These are phyloP conservation scores for Salpingus planirostris DNA, from an alignment of 2,888 invertebrate genomes.

Conservation along the genomic window DNA sequence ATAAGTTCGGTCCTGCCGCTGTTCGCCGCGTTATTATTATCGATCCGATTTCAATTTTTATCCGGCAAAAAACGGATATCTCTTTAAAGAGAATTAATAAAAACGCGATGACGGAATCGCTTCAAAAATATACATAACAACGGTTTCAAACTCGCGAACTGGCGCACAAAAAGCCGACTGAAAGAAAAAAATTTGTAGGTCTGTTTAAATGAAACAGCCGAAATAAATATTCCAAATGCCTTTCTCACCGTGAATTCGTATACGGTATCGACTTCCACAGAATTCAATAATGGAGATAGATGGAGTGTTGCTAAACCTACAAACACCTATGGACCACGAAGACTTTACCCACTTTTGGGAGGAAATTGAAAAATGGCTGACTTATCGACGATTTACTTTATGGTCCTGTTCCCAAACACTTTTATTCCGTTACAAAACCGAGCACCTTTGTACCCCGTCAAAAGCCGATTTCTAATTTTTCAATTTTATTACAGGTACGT, in stretches of 20 bases:
- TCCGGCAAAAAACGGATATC: too few relatives aligned
- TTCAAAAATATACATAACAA: too few relatives aligned
- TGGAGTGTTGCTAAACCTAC: conserved; percentile 24
- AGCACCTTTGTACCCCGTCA: too few relatives aligned
- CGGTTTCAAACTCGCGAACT: too few relatives aligned
- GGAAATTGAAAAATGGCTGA: conserved; percentile 23
- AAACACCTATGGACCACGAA: conserved; percentile 22
- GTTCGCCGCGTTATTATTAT: too few relatives aligned
- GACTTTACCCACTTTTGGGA: conserved; percentile 19
- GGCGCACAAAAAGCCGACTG: too few relatives aligned
- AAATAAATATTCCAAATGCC: conserved; percentile 22
- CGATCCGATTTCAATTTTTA: too few relatives aligned
- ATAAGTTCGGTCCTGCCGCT: too few relatives aligned
- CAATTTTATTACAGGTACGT: too few relatives aligned
- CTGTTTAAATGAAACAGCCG: conserved; percentile 17
- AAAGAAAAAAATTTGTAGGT: conserved; percentile 16
- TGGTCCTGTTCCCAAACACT: conserved; percentile 14
- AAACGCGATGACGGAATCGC: too few relatives aligned
- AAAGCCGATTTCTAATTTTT: too few relatives aligned
- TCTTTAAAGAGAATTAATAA: too few relatives aligned
- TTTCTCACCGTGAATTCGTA: conserved; percentile 18
- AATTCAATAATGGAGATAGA: conserved; percentile 30
- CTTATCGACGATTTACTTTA: conserved; percentile 23
- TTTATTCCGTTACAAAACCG: conserved; percentile 17
- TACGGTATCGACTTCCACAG: conserved; percentile 20